Evolutionary conservation across 1,140 invertebrate species (phyloP).

Genomic region (Lepidostoma basale): DNA sequence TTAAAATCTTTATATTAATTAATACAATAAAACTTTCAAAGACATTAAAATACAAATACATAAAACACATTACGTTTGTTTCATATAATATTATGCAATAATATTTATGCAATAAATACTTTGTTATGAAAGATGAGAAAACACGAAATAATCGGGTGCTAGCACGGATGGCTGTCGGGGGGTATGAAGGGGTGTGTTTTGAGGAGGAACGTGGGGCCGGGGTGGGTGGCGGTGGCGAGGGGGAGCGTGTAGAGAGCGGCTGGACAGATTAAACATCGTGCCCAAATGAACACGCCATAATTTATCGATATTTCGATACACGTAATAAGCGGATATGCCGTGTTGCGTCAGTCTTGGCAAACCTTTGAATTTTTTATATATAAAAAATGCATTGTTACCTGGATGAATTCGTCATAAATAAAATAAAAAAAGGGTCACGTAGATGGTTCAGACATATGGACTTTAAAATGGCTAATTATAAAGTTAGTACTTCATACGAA

Average conservation of each 20-base stretch:
- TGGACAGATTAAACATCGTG: constrained; percentile 62
- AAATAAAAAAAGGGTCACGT: too few species aligned
- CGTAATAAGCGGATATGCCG: constrained; percentile 55
- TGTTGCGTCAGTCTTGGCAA: background rate
- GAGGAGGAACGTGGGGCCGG: background rate
- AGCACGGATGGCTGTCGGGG: background rate
- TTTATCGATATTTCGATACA: constrained; percentile 59
- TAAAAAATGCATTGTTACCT: too few species aligned
- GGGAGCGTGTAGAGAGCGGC: constrained; percentile 22
- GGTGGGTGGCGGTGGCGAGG: constrained; percentile 23
- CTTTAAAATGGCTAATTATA: too few species aligned
- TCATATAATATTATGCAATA: too few species aligned
- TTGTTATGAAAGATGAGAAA: constrained; percentile 2
- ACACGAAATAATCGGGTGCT: background rate
- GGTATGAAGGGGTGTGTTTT: background rate
- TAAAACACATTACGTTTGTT: too few species aligned
- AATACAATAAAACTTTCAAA: too few species aligned
- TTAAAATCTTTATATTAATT: too few species aligned
- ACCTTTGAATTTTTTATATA: background rate
- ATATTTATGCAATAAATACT: background rate
- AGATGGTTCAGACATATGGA: too few species aligned
- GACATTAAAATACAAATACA: too few species aligned
- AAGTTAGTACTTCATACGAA: too few species aligned
- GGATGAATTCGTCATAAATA: too few species aligned
- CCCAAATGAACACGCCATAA: constrained; percentile 62